phyloP scores from a whole-genome alignment of 1,140 invertebrate species.

The Hetaerina americana region DNA sequence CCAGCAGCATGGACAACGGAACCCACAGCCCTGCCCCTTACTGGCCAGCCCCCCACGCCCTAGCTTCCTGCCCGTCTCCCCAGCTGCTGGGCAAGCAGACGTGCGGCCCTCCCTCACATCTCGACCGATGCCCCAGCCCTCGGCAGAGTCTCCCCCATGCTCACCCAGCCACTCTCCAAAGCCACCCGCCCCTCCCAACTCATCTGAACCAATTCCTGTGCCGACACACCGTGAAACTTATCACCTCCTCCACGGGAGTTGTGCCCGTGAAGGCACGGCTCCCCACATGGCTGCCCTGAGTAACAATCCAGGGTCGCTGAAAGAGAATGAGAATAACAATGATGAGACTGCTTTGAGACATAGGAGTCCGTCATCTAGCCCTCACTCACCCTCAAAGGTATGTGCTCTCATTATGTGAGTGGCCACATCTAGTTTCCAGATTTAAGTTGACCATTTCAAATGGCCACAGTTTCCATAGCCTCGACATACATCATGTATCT shows the following conservation, averaged over 20 bases:
- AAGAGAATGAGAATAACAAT: slow-evolving; percentile 7
- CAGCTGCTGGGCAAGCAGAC: slow-evolving; percentile 2
- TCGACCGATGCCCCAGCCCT: neutral
- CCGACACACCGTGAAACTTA: slow-evolving; percentile 49
- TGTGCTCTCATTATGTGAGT: neutral
- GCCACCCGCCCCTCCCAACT: neutral
- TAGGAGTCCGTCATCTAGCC: slow-evolving; percentile 6
- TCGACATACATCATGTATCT: no score
- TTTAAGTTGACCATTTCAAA: neutral
- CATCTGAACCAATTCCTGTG: slow-evolving; percentile 59
- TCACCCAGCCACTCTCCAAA: neutral
- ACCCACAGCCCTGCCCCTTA: neutral
- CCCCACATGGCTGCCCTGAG: neutral
- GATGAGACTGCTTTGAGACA: neutral
- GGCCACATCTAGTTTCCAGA: neutral
- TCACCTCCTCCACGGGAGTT: slow-evolving; percentile 22
- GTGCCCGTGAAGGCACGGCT: neutral
- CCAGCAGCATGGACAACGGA: neutral
- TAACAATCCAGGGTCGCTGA: neutral
- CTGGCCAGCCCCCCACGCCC: slow-evolving; percentile 47
- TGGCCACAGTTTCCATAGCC: neutral
- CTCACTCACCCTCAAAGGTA: slow-evolving; percentile 7
- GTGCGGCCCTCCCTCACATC: neutral
- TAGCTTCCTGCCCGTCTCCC: slow-evolving; percentile 47
- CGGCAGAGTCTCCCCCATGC: neutral